Evolutionary conservation across 2,113 vertebrate species (phyloP).

Genomic region (Tachysurus fulvidraco): DNA sequence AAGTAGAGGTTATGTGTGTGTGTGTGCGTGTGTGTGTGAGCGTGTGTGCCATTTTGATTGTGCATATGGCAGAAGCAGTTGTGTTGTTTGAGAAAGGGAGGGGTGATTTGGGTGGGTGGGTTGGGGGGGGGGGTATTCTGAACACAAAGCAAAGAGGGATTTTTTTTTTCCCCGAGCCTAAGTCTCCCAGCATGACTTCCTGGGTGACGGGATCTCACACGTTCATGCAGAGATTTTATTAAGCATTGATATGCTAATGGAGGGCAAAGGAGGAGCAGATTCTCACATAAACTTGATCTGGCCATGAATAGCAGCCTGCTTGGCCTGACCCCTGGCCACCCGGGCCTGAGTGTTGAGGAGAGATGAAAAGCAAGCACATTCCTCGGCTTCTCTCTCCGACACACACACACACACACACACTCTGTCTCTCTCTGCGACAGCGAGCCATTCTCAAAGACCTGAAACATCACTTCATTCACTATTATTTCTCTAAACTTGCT

Average conservation of each 20-base stretch:
- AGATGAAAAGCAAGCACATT: constrained; percentile 86
- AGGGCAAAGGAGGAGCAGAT: constrained; percentile 89
- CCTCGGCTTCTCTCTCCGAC: constrained; percentile 76
- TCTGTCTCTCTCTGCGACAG: constrained; percentile 23
- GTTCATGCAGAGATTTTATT: constrained; percentile 87
- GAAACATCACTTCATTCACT: constrained; percentile 32
- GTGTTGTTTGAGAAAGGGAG: constrained; percentile 54
- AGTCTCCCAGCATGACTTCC: constrained; percentile 80
- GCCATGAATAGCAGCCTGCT: constrained; percentile 95
- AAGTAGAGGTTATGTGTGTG: constrained; percentile 29
- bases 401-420: constrained; percentile 48
- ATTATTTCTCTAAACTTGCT: constrained; percentile 11
- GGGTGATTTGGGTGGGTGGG: constrained; percentile 15
- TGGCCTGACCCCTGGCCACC: constrained; percentile 86
- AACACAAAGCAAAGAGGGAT: constrained; percentile 45
- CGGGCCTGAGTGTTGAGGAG: constrained; percentile 78
- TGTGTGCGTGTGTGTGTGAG: constrained; percentile 49
- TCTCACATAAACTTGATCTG: constrained; percentile 99
- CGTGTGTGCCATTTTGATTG: constrained; percentile 46
- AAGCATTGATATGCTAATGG: constrained; percentile 99
- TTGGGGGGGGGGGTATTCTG: constrained; percentile 61
- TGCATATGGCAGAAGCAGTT: constrained; percentile 66
- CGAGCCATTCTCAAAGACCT: constrained; percentile 51
- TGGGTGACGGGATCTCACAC: constrained; percentile 83
- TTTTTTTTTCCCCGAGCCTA: constrained; percentile 29